A percentile compares a stretch with the other conserved stretches of the same genome.
Evolutionary conservation across 2,888 invertebrate genomes (phyloP).

Genomic region (Eledone cirrhosa): DNA sequence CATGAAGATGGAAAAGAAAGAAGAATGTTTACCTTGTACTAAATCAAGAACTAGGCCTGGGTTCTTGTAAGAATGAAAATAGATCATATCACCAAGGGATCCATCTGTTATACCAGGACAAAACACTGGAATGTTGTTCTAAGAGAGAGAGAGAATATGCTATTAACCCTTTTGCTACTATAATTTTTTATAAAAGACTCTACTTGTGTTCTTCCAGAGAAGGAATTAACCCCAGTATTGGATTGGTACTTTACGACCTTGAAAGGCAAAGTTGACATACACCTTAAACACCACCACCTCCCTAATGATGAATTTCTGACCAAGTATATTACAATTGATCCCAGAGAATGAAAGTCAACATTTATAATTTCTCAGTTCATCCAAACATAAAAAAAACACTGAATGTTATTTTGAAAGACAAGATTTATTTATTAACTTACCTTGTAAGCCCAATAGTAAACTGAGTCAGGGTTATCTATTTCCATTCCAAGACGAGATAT

Average conservation of each 20-base stretch:
- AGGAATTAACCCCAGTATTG: too few species aligned
- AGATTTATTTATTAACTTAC: constrained; percentile 44
- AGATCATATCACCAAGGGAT: constrained; percentile 96
- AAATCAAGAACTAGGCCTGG: constrained; percentile 94
- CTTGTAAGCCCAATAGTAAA: constrained; percentile 96
- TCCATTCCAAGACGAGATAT: constrained; percentile 86
- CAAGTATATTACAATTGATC: too few species aligned
- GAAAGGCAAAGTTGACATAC: too few species aligned
- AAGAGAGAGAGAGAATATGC: constrained; percentile 33
- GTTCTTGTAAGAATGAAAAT: constrained; percentile 92
- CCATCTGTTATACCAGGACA: constrained; percentile 98
- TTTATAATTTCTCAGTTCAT: too few species aligned
- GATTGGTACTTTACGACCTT: too few species aligned
- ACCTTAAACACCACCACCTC: too few species aligned
- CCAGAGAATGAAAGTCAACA: too few species aligned
- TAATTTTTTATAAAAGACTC: too few species aligned
- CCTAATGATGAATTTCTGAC: too few species aligned
- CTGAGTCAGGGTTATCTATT: constrained; percentile 89
- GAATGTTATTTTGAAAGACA: background rate
- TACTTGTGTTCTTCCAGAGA: too few species aligned
- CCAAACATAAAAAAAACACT: too few species aligned
- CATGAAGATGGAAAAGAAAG: background rate
- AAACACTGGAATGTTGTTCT: constrained; percentile 95
- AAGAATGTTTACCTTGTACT: constrained; percentile 74
- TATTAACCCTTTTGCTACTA: too few species aligned